Evolutionary conservation across 2,797 vertebrate genomes (phyloP), one percentile per base, ranked within the genome.

Genomic region (Notolabrus celidotus): DNA sequence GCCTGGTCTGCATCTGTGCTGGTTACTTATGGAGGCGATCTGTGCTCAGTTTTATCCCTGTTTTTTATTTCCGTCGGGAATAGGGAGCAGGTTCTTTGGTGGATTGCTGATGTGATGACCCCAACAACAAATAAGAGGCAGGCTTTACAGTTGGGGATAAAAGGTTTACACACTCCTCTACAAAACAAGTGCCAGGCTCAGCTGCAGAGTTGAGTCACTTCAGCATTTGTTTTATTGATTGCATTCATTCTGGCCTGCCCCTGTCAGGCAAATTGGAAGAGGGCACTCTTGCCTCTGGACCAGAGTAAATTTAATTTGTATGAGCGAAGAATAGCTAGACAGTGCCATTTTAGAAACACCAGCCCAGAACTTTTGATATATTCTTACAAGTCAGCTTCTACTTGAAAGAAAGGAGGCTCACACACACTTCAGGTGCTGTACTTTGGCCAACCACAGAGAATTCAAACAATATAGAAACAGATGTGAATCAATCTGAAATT

Each of bases 41-140:
- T 47, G 46, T 51, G 71, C 56, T 20, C 49, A 61, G 81, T 86
- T 90, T 86, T 86, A 90, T 88, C 73, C 60, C 71, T 15, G 66
- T 45, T 52, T 84, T 89, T 83, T 86, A 90, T 92, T 90, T 89
- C 80, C 77, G 64, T 1, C 1, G 80, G 88, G 86, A 84, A 47
- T 1, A 14, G 46, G 51, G 66, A 61, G 73, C 64, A 49, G 47
- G 77, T 75, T 89, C 74, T 76, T 67, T 17, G 16, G 57, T 69
- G 39, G 52, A 79, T 79, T 1, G 46, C 69, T 79, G 80, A 80
- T 72, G 83, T 59, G 86, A 85, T 57, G 70, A 63, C 70, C 73
- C 29, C 55, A 43, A 62, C 71, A 81, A 66, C 75, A 90, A 89
- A 85, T 71, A 82, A 75, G 54, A 70, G 29, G 12, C 45, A 14